Base-by-base conservation (phyloP, 53 echinoderm and acorn worm genomes). In the Holothuria leucospilota region DNA sequence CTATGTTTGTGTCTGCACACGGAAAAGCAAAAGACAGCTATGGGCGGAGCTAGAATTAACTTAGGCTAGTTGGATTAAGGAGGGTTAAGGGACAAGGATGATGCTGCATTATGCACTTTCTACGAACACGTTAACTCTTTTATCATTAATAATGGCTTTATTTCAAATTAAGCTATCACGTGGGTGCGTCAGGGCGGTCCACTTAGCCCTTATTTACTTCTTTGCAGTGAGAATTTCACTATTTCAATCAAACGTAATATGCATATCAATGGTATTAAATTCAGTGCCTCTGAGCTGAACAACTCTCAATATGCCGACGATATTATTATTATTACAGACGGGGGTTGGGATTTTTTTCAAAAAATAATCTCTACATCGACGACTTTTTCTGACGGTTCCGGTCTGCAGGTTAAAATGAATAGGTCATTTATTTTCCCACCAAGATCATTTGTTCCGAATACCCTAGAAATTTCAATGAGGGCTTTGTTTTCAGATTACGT, bases 271-370 rank as follows among this genome's bases (percentile, higher is more conserved):
- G n/a, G n/a, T n/a, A n/a, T n/a, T n/a, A n/a, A n/a, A n/a, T n/a
- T n/a, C n/a, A n/a, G 8, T 39, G 49, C 38, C 39, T 75, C 42
- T 40, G 20, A 49, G 49, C 42, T 18, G 20, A 75, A 75, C 0
- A 75, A 34, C 20, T 75, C 69, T 41, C 77, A 75, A 16, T 75
- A 41, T 75, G 77, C 46, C 38, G 77, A 75, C 20, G 77, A 75
- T 75, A 75, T 0, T 51, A 40, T 51, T 20, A 42, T 75, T 0
- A 75, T 51, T 7, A 75, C 46, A 5, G 46, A 75, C 38, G 52
- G 77, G 4, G 10, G 49, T 13, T 34, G 2, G 20, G 2, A 75
- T 18, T 26, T 0, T 5, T 4, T 71, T 0, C 39, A 28, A 5
- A 0, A 28, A 71, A 24, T 39, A 10, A 28, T 30, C 18, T 20